Evolutionary conservation across 2,888 invertebrate genomes (phyloP), one percentile per base, ranked within the genome.

Genomic region (Didymodactylos carnosus): DNA sequence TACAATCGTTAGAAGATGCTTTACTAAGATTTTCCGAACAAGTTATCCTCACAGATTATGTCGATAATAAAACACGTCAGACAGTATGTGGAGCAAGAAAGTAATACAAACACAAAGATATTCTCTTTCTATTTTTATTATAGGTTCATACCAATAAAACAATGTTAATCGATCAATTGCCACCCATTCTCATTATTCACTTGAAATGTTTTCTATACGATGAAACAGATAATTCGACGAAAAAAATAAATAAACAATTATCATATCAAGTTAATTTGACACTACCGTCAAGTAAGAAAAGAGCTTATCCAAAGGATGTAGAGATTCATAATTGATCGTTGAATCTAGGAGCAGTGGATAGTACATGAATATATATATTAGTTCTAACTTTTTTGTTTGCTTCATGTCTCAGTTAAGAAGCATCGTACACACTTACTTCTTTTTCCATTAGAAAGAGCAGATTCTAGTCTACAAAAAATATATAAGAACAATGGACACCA

Each of bases 201-300:
- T 87, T 95, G 75, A 95, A 95, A 84, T 91, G 92, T 85, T 94
- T 95, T 85, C 83, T 85, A 3, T 86, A 85, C 77, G 91, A 94
- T 82, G 90, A 91, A 78, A 86, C 88, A 6, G 91, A 92, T 77
- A 92, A 91, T 25, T n/a, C n/a, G n/a, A 90, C 91, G 82, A 91
- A 91, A 73, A 95, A 95, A 84, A 90, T 94, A 75, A 86, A 91
- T 76, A 95, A 94, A 85, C 89, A 89, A 76, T 88, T 95, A 23
- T 91, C 92, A 79, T 94, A 91, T 83, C 90, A 77, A 51, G 79
- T 80, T 16, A 80, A 81, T 73, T 78, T 83, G 53, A 92, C 62
- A 35, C 35, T 62, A 62, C 62, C 62, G n/a, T 35, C 29, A 62
- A 35, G 62, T 62, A 62, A 62, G n/a, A n/a, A 49, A 49, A 49